Base-by-base conservation (phyloP, 2,797 vertebrate species). In the Triplophysa yarkandensis region DNA sequence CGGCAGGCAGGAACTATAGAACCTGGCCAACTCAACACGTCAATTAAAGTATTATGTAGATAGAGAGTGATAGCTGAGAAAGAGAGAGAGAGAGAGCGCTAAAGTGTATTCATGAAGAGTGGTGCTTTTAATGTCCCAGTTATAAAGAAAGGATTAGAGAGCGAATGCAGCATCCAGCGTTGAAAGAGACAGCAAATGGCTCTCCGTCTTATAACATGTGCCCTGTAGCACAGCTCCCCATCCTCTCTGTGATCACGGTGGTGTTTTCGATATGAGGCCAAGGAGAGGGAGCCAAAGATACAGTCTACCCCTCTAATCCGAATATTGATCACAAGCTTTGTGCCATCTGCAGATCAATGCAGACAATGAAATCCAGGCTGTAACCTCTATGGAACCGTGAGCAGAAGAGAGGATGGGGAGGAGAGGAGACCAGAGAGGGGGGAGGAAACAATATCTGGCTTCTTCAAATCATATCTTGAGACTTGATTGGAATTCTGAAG, bases 11-110 rank as follows among this genome's bases (percentile, higher is more conserved):
- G 87, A 89, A 87, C 89, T 86, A 83, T 88, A 91, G 87, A 91
- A 89, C 79, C 90, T 89, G 90, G 90, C 90, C 91, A 92, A 93
- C 91, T 88, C 91, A 92, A 93, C 93, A 93, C 90, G 91, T 93
- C 92, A 93, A 89, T 94, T 93, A 90, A 79, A 81, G 88, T 78
- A 87, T 85, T 90, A 87, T 86, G 86, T 83, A 89, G 89, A 88
- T 86, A 78, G 62, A 72, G 75, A 62, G 71, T 57, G 81, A 58
- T 36, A 55, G 41, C 21, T 66, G 61, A 41, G 16, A 52, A 54
- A 34, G 23, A 61, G 39, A 75, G 69, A n/a, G 72, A 41, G 82
- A 44, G 69, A 82, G 67, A 65, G 54, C 54, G 36, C 62, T 30
- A n/a, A 39, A 43, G 50, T 34, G 57, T 54, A 39, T 65, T 27